These are phyloP conservation scores for Pantherophis vulpinus DNA, from an alignment of 2,797 vertebrate genomes.

Conservation along the genomic window DNA sequence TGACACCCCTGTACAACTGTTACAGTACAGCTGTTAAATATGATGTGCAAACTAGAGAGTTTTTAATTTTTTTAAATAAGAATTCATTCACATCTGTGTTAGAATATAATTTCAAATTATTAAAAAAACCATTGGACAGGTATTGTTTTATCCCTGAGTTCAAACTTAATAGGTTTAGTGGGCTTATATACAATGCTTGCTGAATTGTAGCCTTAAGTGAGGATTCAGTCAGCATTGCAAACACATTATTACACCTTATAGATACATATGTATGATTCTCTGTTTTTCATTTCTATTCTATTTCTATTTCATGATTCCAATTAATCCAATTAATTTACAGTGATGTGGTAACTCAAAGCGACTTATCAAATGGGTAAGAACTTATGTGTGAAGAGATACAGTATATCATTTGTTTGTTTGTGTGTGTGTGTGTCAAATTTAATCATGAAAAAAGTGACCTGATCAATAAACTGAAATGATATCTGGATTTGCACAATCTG, in stretches of 20 bases:
- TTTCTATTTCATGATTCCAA: background rate
- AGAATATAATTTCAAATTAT: background rate
- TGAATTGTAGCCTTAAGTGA: background rate
- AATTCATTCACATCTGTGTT: background rate
- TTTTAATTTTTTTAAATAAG: background rate
- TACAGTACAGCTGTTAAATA: background rate
- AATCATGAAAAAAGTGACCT: background rate
- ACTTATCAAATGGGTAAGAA: background rate
- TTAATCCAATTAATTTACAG: no score
- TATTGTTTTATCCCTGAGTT: background rate
- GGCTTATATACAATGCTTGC: background rate
- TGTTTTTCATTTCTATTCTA: background rate
- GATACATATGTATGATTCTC: background rate
- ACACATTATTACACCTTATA: background rate
- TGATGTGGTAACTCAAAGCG: background rate
- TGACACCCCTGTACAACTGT: background rate
- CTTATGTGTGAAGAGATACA: background rate
- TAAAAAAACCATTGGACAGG: background rate
- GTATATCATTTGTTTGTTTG: background rate
- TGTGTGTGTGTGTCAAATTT: background rate
- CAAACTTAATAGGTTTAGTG: background rate
- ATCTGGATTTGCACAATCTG: background rate
- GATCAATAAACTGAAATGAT: background rate
- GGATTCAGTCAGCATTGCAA: background rate
- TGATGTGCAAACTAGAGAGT: background rate